These are phyloP conservation scores for Scaeva pyrastri DNA, from an alignment of 2,888 invertebrate species.

Conservation along the genomic window DNA sequence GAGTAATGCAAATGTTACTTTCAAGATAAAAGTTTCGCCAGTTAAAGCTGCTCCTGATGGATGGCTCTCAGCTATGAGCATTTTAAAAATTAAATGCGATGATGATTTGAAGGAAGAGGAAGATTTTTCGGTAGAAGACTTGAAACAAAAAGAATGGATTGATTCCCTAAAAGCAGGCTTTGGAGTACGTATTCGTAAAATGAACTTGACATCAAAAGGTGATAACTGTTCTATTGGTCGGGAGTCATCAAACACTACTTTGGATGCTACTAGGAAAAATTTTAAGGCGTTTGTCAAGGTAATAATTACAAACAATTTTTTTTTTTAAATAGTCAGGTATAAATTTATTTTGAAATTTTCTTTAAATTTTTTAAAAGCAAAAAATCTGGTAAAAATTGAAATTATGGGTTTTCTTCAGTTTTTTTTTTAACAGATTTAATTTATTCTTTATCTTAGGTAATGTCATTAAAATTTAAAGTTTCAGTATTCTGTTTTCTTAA, in stretches of 20 bases:
- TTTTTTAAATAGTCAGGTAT: background rate
- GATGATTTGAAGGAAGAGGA: constrained; percentile 58
- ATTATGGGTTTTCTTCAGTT: too few species aligned
- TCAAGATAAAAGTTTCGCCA: constrained; percentile 77
- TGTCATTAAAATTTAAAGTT: too few species aligned
- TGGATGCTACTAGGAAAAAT: constrained; percentile 78
- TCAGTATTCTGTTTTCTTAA: too few species aligned
- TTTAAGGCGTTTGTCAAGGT: constrained; percentile 83
- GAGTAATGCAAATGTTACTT: constrained; percentile 49
- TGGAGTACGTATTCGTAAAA: constrained; percentile 78
- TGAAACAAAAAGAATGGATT: constrained; percentile 78
- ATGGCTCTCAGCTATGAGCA: constrained; percentile 79
- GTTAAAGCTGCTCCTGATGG: constrained; percentile 77
- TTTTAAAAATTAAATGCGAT: constrained; percentile 68
- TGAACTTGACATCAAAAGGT: constrained; percentile 74
- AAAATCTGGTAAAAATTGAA: too few species aligned
- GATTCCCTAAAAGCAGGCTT: constrained; percentile 79
- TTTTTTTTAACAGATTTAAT: too few species aligned
- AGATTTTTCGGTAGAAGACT: constrained; percentile 63
- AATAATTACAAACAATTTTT: constrained; percentile 17
- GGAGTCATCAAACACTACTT: constrained; percentile 39
- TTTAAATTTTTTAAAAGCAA: too few species aligned
- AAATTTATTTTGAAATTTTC: too few species aligned
- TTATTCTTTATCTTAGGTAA: too few species aligned
- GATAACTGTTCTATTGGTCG: constrained; percentile 50